Evolutionary conservation across 2,113 vertebrate genomes (phyloP).

Genomic region (Microtus ochrogaster): DNA sequence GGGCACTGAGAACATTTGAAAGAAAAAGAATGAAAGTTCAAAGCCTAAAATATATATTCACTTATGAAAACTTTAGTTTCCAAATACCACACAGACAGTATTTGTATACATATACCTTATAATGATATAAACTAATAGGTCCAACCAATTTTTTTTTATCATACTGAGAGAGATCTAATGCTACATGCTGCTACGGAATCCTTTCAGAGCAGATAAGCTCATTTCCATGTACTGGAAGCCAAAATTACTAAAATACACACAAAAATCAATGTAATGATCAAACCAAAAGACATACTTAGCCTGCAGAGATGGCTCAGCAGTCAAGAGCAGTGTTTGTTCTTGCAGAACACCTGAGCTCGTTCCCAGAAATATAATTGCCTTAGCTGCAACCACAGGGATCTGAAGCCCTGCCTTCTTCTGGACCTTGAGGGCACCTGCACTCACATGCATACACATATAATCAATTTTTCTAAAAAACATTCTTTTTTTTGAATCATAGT

Average conservation of each 20-base stretch:
- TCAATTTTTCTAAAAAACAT: neutral
- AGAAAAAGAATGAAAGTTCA: constrained; percentile 42
- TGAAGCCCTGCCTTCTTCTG: neutral
- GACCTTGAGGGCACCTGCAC: neutral
- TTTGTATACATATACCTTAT: neutral
- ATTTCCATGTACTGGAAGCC: neutral
- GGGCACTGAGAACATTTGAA: neutral
- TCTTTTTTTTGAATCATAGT: neutral
- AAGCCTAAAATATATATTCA: constrained; percentile 22
- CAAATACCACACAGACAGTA: neutral
- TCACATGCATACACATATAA: neutral
- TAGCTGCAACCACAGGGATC: neutral
- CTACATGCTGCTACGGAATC: neutral
- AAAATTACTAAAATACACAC: neutral
- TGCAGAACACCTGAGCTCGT: neutral
- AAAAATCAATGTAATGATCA: neutral
- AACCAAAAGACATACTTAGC: neutral
- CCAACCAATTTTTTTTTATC: neutral
- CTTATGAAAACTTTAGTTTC: constrained; percentile 9
- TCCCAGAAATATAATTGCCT: neutral
- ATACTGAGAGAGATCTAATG: neutral
- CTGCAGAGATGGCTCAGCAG: neutral
- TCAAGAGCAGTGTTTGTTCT: neutral
- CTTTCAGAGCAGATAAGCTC: neutral
- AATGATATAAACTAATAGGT: neutral